Base-by-base conservation (phyloP, 37 sponge, comb jelly and placozoan genomes). In the Axinella damicornis region DNA sequence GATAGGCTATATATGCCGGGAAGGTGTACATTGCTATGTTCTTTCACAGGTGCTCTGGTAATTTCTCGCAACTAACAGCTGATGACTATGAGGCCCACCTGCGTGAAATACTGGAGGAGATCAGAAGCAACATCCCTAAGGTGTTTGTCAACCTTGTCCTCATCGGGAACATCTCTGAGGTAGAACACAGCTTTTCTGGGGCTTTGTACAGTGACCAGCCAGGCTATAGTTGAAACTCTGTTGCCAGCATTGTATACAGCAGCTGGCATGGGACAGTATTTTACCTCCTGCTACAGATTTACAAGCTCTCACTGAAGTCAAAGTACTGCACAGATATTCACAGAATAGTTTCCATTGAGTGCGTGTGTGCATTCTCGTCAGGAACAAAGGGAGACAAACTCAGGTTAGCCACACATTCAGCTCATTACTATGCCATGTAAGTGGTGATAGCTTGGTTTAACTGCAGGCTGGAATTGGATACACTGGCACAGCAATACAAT, bases 91-190 rank as follows among this genome's bases (percentile, higher is more conserved):
- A 90, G 64, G 80, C 62, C 32, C 57, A 90, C 60, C 54, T 94
- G n/a, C 53, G 57, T 12, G 77, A 83, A 30, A 69, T 70, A 20
- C 57, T 94, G 56, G 85, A 85, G 68, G 78, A 90, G 41, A 71
- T 90, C 27, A 72, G 80, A 20, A 81, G 38, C 19, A 80, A 83
- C 46, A 73, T 94, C 0, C 95, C 95, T 16, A 64, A 72, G 68
- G 81, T 87, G 12, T 94, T 94, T 88, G 92, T 94, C 81, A 94
- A 94, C 68, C 61, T 90, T 1, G 88, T 94, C 20, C 76, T 59
- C 0, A 40, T 91, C 56, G 88, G 84, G 24, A 94, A 94, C 75
- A 64, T 94, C 25, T 94, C 95, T 66, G 76, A 83, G 85, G 94
- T 94, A 35, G 30, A 71, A n/a, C n/a, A n/a, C n/a, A n/a, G n/a